Base-by-base conservation (phyloP, 1,140 invertebrate genomes). In the Chymomyza costata region DNA sequence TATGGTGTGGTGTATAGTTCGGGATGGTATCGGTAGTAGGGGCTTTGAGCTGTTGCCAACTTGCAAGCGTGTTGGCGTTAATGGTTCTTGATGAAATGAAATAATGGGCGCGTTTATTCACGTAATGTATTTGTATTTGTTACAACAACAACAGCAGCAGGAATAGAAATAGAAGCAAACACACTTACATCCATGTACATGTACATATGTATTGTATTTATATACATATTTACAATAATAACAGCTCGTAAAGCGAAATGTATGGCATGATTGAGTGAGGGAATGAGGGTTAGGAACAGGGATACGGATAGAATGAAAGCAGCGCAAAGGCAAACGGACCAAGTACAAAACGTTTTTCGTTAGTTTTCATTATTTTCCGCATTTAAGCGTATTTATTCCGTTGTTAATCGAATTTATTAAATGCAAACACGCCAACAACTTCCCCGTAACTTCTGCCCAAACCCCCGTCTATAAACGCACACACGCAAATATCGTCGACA, bases 381-480 rank as follows among this genome's bases (percentile, higher is more conserved):
- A 80, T 80, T 80, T 73, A 80, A 80, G 73, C 73, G 73, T 80
- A 80, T 80, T 80, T 80, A 80, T 80, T 80, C 73, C 73, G 73
- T 73, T 80, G 73, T 80, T 80, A 80, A 80, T 80, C 73, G 73
- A 80, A 80, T 80, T 80, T 80, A 80, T 80, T 80, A 80, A 80
- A 80, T 80, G 73, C 73, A 80, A 80, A 80, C 73, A 80, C 73
- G 73, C 73, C 50, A 80, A 81, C 74, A 58, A 55, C n/a, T n/a
- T n/a, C n/a, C n/a, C n/a, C n/a, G n/a, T n/a, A n/a, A n/a, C n/a
- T n/a, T n/a, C n/a, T n/a, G n/a, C n/a, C n/a, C n/a, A n/a, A n/a
- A n/a, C n/a, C n/a, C n/a, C n/a, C n/a, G n/a, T n/a, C n/a, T n/a
- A n/a, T n/a, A n/a, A n/a, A n/a, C n/a, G n/a, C n/a, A n/a, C n/a